Conservation (phyloP, 2,797 vertebrate species). For the Parauchenoglanis punctatus region DNA sequence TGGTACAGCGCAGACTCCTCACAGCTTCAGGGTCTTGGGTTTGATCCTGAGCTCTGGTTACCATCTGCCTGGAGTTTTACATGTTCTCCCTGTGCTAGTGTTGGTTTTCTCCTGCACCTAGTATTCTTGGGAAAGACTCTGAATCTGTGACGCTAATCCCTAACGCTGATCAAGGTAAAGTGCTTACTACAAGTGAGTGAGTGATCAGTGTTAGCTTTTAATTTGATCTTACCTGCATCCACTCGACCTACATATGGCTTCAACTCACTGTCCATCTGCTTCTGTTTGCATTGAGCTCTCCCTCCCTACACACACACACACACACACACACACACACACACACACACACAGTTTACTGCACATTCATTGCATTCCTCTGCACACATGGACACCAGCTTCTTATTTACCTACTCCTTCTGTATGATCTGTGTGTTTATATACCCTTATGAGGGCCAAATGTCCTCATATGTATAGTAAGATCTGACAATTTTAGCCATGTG, state of each 20-base stretch:
- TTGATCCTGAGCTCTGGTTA: background rate
- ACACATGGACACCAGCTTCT: conserved; percentile 3
- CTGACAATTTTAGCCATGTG: no score
- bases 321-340: conserved; percentile 53
- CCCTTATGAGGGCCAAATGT: no score
- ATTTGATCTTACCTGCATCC: conserved; percentile 68
- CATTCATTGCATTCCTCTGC: background rate
- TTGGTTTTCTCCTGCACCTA: background rate
- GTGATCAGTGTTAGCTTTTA: background rate
- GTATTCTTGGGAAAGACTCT: background rate
- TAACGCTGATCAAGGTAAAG: background rate
- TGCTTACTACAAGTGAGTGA: background rate
- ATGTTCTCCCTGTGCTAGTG: background rate
- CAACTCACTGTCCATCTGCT: conserved; percentile 70
- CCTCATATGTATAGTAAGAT: no score
- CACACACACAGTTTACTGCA: conserved; percentile 27
- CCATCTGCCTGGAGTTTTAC: background rate
- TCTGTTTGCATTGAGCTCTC: conserved; percentile 72
- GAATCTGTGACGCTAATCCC: no score
- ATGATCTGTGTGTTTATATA: background rate
- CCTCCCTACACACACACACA: conserved; percentile 64
- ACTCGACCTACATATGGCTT: conserved; percentile 76
- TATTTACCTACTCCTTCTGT: background rate
- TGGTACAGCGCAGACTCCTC: background rate
- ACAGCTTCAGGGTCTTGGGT: background rate